Evolutionary conservation across 2,888 invertebrate genomes (phyloP).

Genomic region (Troides helena): DNA sequence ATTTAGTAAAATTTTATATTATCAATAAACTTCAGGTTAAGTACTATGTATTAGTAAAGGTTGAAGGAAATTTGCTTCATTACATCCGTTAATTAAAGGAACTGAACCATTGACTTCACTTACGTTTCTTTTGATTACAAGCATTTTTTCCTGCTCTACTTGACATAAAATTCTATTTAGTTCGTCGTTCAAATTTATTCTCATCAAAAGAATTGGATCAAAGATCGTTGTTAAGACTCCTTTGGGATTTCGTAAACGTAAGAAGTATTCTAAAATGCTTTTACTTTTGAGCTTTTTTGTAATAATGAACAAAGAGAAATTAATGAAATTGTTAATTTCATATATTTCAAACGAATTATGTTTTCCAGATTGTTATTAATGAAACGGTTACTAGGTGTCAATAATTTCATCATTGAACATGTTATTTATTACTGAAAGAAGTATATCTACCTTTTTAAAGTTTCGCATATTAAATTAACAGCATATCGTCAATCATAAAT

Average conservation of each 20-base stretch:
- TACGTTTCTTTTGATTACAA: constrained; percentile 34
- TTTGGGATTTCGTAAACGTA: not conserved
- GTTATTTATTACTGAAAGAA: not conserved
- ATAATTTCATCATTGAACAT: not conserved
- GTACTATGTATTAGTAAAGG: constrained; percentile 36
- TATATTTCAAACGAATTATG: too few species aligned
- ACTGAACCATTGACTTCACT: constrained; percentile 35
- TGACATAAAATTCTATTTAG: constrained; percentile 26
- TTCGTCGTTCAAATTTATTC: constrained; percentile 2
- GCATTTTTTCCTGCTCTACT: constrained; percentile 12
- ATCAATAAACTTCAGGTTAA: constrained; percentile 40
- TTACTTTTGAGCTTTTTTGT: not conserved
- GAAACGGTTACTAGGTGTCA: not conserved
- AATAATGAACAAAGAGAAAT: not conserved
- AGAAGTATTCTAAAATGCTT: not conserved
- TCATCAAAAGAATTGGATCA: constrained; percentile 14
- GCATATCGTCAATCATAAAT: constrained; percentile 1
- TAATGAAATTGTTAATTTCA: too few species aligned
- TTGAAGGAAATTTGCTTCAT: constrained; percentile 42
- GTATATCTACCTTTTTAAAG: not conserved
- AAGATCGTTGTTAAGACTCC: constrained; percentile 7
- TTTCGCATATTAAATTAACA: not conserved
- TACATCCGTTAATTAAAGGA: constrained; percentile 44
- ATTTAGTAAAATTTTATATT: not conserved
- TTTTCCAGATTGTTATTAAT: not conserved